Evolutionary conservation across 1,140 invertebrate species (phyloP).

Genomic region (Bombus waltoni): DNA sequence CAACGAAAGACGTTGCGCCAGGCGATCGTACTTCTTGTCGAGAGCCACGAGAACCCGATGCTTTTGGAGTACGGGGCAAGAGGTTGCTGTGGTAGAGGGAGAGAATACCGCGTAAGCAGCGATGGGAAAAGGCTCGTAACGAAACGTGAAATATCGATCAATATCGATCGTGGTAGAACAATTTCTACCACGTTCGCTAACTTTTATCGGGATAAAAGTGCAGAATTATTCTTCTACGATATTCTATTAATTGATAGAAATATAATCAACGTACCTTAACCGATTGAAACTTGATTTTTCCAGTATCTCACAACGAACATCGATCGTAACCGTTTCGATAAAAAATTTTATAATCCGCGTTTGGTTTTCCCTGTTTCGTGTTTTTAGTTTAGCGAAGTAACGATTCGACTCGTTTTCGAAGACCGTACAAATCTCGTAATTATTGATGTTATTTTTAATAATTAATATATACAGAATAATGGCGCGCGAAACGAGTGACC

Average conservation of each 20-base stretch:
- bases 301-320: neutral
- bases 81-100: neutral
- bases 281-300: neutral
- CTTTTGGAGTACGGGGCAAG: constrained; percentile 23
- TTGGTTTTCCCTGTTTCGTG: neutral
- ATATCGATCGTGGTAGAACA: no score
- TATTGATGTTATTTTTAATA: neutral
- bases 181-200: neutral
- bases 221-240: neutral
- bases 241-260: neutral
- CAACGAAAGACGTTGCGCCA: constrained; percentile 41
- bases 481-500: neutral
- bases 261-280: neutral
- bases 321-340: neutral
- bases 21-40: constrained; percentile 43
- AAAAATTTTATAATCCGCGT: neutral
- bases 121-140: neutral
- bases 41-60: constrained; percentile 36
- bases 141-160: constrained; percentile 13
- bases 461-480: neutral
- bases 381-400: no score
- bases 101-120: neutral
- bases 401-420: neutral
- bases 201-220: neutral
- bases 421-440: neutral